Conservation (phyloP, 2,888 invertebrate species). For the Molanna angustata region DNA sequence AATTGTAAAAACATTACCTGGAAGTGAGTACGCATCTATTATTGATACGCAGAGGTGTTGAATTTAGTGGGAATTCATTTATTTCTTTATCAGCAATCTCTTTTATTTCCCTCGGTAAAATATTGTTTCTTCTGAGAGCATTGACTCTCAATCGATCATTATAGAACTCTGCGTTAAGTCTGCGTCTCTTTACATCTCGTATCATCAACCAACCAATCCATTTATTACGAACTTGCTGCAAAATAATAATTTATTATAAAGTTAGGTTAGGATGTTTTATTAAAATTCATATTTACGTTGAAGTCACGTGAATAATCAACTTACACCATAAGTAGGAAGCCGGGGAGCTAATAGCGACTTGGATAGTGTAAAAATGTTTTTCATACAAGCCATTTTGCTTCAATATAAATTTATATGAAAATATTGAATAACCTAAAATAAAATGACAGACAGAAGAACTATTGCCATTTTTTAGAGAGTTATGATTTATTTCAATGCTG, state of each 20-base stretch:
- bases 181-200: slow-evolving; percentile 80
- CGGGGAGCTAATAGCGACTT: too few species aligned
- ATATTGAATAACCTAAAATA: too few species aligned
- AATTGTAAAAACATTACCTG: slow-evolving; percentile 41
- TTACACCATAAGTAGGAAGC: slow-evolving; percentile 17
- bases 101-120: slow-evolving; percentile 78
- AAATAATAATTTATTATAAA: slow-evolving; percentile 32
- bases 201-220: slow-evolving; percentile 84
- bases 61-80: slow-evolving; percentile 72
- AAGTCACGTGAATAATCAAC: slow-evolving; percentile 8
- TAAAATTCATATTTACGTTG: too few species aligned
- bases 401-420: too few species aligned
- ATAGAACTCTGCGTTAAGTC: slow-evolving; percentile 70
- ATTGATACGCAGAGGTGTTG: slow-evolving; percentile 61
- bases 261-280: too few species aligned
- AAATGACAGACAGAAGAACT: too few species aligned
- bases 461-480: too few species aligned
- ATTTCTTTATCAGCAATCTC: slow-evolving; percentile 77
- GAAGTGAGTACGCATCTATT: slow-evolving; percentile 88
- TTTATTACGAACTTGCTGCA: slow-evolving; percentile 74
- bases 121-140: slow-evolving; percentile 78
- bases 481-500: too few species aligned
- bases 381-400: too few species aligned
- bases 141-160: slow-evolving; percentile 77
- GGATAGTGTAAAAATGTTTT: too few species aligned